Evolutionary conservation across 2,888 invertebrate genomes (phyloP), one percentile per base, ranked within the genome.

Genomic region (Dynastes maya): DNA sequence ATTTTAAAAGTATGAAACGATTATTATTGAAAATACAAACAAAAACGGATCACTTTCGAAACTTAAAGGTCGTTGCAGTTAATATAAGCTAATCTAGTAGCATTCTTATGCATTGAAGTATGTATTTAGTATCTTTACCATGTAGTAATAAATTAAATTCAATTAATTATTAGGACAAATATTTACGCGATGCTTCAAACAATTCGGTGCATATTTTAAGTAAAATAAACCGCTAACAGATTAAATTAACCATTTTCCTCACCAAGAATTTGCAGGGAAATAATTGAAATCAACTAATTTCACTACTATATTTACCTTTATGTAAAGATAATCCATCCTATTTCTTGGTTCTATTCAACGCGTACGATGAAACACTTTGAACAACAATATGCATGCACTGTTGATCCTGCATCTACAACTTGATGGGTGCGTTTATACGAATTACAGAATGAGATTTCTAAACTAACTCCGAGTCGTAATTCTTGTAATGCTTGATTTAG

Each of bases 401-500:
- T 11, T 11, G 8, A 45, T 45, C 11, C 45, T 45, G 22, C 22
- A 16, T 49, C 67, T 11, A 45, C 45, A 5, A 22, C 55, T 22
- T 6, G 22, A 55, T 55, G 22, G 3, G 55, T 27, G 8, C 27
- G 55, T 55, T 67, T 16, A 32, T 22, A 40, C 16, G 58, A 72
- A 72, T 72, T 58, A 11, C 13, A 45, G 55, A 49, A 22, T 49
- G 49, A 37, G 72, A 58, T 72, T 72, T 72, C 72, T 72, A 72
- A 72, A 72, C 11, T 72, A 58, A 61, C 58, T 16, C 8, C 16
- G 16, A 45, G 27, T 55, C 40, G n/a, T 22, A 27, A 40, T 22
- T 58, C 58, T 58, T 61, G 37, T 58, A 72, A 72, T 72, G 72
- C 58, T 72, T 72, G 72, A 72, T 72, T 72, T 72, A 40, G 40